Evolutionary conservation across 2,113 vertebrate species (phyloP).

Genomic region (Acrocephalus arundinaceus): DNA sequence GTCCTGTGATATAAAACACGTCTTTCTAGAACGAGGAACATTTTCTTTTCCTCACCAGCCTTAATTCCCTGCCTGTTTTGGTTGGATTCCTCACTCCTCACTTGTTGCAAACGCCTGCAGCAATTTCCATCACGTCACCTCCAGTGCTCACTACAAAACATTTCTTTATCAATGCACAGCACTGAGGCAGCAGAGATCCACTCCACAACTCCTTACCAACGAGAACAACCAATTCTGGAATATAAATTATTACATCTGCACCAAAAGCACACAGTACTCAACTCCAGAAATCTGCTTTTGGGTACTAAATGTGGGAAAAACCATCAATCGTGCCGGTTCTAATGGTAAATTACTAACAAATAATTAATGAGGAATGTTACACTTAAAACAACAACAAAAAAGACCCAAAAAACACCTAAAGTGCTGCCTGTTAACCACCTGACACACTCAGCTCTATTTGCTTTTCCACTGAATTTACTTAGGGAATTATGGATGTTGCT

Average conservation of each 20-base stretch:
- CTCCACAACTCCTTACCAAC: not conserved
- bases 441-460: not conserved
- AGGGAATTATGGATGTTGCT: slow-evolving; percentile 33
- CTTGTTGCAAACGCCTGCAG: not conserved
- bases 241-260: not conserved
- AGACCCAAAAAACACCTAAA: not conserved
- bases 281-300: not conserved
- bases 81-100: not conserved
- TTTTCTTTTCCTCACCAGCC: not conserved
- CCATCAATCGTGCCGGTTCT: not conserved
- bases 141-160: not conserved
- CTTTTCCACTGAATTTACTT: slow-evolving; percentile 28
- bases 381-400: not conserved
- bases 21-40: not conserved
- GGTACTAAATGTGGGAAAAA: not conserved
- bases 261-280: not conserved
- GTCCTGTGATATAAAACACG: not conserved
- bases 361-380: not conserved
- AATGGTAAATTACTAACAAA: not conserved
- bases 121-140: not conserved
- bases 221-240: not conserved
- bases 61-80: not conserved
- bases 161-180: not conserved
- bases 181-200: not conserved
- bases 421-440: not conserved